Evolutionary conservation across 2,797 vertebrate species (phyloP), one percentile per base, ranked within the genome.

Genomic region (Platyrinchus mystaceus): DNA sequence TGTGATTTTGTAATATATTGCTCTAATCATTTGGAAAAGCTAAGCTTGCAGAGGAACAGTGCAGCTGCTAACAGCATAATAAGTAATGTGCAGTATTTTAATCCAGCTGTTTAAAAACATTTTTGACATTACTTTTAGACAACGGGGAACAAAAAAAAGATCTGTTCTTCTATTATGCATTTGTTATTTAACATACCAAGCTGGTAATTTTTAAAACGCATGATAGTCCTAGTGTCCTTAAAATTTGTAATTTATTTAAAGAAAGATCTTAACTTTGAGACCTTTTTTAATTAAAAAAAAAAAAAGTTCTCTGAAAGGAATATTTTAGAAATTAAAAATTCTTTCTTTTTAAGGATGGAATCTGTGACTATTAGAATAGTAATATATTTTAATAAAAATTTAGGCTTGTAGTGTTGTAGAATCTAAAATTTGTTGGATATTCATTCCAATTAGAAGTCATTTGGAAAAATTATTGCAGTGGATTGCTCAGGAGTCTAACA

Each of bases 11-110:
- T 89, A 87, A 81, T 85, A 58, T 37, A n/a, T 80, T 64, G 24
- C 47, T 83, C 52, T 82, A 87, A 89, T 87, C 6, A 84, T 85
- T 78, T 78, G 71, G 78, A 92, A 92, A 94, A 93, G 47, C 32
- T 64, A 89, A 70, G 13, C 19, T 90, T 91, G 36, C 50, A 94
- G 50, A 81, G 34, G 49, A 58, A 58, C 18, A 75, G 43, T 84
- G 76, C 84, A 94, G 89, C 81, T 94, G 78, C 89, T 92, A 89
- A 41, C 82, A 82, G 58, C 7, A 14, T 50, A 82, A n/a, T 60
- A 83, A 68, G n/a, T 81, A 50, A 87, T 50, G 11, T 43, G 49
- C 37, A 87, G 13, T 73, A 47, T 89, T 95, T 87, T 90, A 92
- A 81, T 92, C 64, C 50, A 80, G 20, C 16, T 89, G 52, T 73